Base-by-base conservation (phyloP, 1,140 invertebrate genomes). In the Drosophila kurseongensis region DNA sequence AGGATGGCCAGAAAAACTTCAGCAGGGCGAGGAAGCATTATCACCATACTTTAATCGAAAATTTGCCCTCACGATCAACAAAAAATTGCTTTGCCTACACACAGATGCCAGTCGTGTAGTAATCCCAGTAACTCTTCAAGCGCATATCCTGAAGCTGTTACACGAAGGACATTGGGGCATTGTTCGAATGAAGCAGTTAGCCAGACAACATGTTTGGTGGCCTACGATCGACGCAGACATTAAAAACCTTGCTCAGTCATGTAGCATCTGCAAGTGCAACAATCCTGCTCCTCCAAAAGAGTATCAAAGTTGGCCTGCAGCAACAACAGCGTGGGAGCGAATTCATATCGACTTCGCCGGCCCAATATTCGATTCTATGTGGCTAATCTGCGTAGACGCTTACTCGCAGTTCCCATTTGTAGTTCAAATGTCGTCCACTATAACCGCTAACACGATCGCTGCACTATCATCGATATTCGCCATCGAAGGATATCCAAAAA, bases 401-500 rank as follows among this genome's bases (percentile, higher is more conserved):
- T 32, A 32, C 29, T 32, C 7, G 8, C 29, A 32, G 29, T 32
- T 32, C 7, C 29, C 29, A 32, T 32, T 32, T 32, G 29, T 32
- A 6, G 8, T 32, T 8, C 29, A 8, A 32, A 32, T 32, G 29
- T 32, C 29, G 29, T 32, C 29, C 8, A 32, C 29, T 7, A 32
- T 7, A 32, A 32, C 29, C 29, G 29, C 29, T 8, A 32, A 32
- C 5, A 32, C 29, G 29, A 32, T 32, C 29, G 29, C 29, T 32
- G 29, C 29, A 32, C 29, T 32, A 2, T 32, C 29, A 32, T 48
- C 66, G 13, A 68, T 61, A 10, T 88, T 88, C 58, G 67, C 78
- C 5, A 55, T 84, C 18, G 75, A 72, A 14, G 56, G 78, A 23
- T 60, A 79, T 32, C 52, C 81, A 0, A 68, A 86, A 68, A 80